A percentile compares a stretch with the other conserved stretches of the same genome.
These are phyloP conservation scores for Chirona hameri DNA, from an alignment of 2,888 invertebrate species.

Conservation along the genomic window DNA sequence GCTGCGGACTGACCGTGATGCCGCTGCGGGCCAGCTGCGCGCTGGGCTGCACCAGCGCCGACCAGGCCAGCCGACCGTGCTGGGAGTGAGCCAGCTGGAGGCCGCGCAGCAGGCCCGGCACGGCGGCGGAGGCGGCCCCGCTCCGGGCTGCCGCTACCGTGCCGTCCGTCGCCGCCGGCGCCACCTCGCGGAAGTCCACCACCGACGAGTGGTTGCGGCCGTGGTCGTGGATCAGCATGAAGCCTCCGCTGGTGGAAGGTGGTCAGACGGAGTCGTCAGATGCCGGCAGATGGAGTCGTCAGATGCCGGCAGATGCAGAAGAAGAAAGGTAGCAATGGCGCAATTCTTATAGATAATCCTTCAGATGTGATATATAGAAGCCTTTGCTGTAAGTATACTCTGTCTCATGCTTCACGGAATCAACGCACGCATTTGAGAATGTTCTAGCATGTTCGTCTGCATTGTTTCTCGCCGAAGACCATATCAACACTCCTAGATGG, in stretches of 20 bases:
- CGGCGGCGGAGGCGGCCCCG: slow-evolving; percentile 46
- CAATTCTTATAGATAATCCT: too few species aligned
- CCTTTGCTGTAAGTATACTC: too few species aligned
- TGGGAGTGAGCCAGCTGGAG: slow-evolving; percentile 56
- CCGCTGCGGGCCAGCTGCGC: slow-evolving; percentile 53
- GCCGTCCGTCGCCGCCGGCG: slow-evolving; percentile 41
- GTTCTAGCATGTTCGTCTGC: too few species aligned
- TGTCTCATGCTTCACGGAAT: too few species aligned
- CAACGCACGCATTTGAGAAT: too few species aligned
- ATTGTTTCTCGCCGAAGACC: too few species aligned
- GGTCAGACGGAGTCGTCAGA: too few species aligned
- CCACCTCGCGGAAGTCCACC: slow-evolving; percentile 55
- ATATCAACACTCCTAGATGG: too few species aligned
- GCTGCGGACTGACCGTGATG: slow-evolving; percentile 38
- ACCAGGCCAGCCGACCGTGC: slow-evolving; percentile 59
- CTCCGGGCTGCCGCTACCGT: slow-evolving; percentile 46
- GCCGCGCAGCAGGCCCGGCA: slow-evolving; percentile 60
- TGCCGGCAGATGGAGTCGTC: too few species aligned
- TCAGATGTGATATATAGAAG: too few species aligned
- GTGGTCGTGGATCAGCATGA: slow-evolving; percentile 68
- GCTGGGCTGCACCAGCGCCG: slow-evolving; percentile 57
- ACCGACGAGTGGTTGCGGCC: slow-evolving; percentile 54
- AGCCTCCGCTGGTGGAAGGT: slow-evolving; percentile 60
- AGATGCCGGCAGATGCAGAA: too few species aligned
- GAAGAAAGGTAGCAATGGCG: too few species aligned